Evolutionary conservation across 1,140 invertebrate genomes (phyloP).

Genomic region (Cotesia glomerata): DNA sequence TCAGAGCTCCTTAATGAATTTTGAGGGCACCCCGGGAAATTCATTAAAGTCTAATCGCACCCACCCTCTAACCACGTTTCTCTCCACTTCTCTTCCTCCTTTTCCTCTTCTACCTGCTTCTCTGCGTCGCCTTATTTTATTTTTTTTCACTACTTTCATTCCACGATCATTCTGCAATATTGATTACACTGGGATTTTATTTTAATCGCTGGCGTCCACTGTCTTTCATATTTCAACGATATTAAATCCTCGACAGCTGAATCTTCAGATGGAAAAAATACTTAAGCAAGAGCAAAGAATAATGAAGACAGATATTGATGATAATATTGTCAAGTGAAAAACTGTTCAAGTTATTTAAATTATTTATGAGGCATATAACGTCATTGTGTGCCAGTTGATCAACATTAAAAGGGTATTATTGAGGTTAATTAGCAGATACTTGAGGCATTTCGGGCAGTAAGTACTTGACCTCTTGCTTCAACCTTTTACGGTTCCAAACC

Average conservation of each 20-base stretch:
- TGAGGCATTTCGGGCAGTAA: constrained; percentile 23
- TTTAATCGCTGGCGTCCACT: constrained; percentile 17
- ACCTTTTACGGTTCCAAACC: constrained; percentile 20
- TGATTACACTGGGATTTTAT: constrained; percentile 32
- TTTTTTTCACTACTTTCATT: constrained; percentile 6
- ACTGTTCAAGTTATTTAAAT: neutral
- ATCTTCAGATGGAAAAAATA: neutral
- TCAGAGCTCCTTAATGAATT: constrained; percentile 30
- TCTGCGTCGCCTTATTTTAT: neutral
- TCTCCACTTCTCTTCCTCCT: neutral
- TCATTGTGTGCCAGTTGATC: neutral
- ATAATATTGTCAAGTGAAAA: neutral
- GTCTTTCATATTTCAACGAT: constrained; percentile 2
- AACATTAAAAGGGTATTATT: neutral
- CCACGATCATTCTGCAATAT: constrained; percentile 28
- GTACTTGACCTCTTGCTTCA: constrained; percentile 31
- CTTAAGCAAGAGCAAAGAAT: neutral
- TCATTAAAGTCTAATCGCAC: constrained; percentile 39
- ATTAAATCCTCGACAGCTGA: constrained; percentile 25
- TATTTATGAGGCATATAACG: neutral
- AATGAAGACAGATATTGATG: neutral
- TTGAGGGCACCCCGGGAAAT: constrained; percentile 31
- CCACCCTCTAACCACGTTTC: neutral
- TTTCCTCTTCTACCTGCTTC: neutral
- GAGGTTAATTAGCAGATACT: constrained; percentile 34